phyloP scores from a whole-genome alignment of 2,797 vertebrate species.

The Sternarchorhynchus goeldii region DNA sequence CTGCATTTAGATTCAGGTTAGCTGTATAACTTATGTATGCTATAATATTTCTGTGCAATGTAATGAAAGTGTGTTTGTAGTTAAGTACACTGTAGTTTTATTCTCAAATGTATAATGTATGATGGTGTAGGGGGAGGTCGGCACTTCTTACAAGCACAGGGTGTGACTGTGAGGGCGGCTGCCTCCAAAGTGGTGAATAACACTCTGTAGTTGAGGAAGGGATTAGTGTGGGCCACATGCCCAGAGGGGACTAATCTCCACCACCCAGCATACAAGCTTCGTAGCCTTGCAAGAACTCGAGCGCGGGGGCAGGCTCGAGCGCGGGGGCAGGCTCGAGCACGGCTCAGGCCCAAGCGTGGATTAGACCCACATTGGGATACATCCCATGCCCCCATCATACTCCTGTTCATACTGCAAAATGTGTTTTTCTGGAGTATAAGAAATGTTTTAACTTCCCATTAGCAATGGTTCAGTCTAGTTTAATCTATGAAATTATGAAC shows the following conservation, averaged over 20 bases:
- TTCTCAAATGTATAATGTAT: too few relatives aligned
- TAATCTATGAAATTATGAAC: neutral
- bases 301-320: neutral
- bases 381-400: slow-evolving; percentile 1
- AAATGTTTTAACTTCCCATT: neutral
- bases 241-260: slow-evolving; percentile 44
- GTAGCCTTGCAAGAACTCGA: neutral
- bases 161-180: neutral
- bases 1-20: neutral
- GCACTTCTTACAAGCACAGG: neutral
- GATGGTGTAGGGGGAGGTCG: too few relatives aligned
- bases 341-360: slow-evolving; percentile 19
- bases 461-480: neutral
- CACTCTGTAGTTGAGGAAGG: slow-evolving; percentile 35
- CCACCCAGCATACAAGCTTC: slow-evolving; percentile 37
- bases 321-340: slow-evolving; percentile 23
- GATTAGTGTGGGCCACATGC: slow-evolving; percentile 41
- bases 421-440: neutral
- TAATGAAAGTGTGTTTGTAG: neutral
- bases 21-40: neutral
- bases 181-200: slow-evolving; percentile 21
- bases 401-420: neutral
- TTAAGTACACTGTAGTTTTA: neutral
- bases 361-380: neutral
- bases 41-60: neutral